Evolutionary conservation across 2,113 vertebrate genomes (phyloP).

Genomic region (Probosciger aterrimus): DNA sequence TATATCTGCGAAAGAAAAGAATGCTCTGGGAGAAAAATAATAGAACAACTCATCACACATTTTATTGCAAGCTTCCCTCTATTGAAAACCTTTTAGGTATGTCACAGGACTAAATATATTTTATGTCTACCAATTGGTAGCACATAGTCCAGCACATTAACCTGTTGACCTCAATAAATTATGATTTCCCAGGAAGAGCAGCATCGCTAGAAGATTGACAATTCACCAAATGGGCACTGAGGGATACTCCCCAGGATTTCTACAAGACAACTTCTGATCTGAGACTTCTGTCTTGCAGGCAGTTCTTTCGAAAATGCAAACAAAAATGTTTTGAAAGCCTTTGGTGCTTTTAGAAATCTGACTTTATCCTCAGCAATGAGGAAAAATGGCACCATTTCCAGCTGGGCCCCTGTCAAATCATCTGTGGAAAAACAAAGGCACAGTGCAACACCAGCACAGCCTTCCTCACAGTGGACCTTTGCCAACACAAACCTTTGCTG

Average conservation of each 20-base stretch:
- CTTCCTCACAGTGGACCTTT: conserved; percentile 47
- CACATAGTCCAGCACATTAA: conserved; percentile 52
- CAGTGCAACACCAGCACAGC: not conserved
- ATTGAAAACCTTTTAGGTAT: conserved; percentile 49
- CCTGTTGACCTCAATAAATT: conserved; percentile 23
- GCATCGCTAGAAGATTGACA: conserved; percentile 35
- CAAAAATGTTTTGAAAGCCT: conserved; percentile 4
- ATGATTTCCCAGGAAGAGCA: conserved; percentile 33
- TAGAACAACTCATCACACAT: not conserved
- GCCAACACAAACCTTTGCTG: conserved; percentile 33
- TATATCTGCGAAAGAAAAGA: not conserved
- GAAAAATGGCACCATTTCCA: conserved; percentile 37
- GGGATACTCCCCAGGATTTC: conserved; percentile 20
- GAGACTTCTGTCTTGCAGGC: not conserved
- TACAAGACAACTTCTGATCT: not conserved
- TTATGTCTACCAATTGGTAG: conserved; percentile 54
- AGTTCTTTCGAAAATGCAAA: not conserved
- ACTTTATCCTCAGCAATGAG: conserved; percentile 6
- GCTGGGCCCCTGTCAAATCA: conserved; percentile 48
- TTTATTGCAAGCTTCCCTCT: not conserved
- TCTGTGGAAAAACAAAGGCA: conserved; percentile 47
- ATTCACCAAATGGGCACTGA: not conserved
- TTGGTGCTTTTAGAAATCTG: conserved; percentile 29
- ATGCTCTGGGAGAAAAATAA: not conserved
- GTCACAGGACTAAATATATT: conserved; percentile 52